Percentiles rank a stretch among this genome's conserved stretches.
These are phyloP conservation scores for Nothobranchius kuhntae DNA, from an alignment of 2,113 vertebrate species.

Conservation along the genomic window DNA sequence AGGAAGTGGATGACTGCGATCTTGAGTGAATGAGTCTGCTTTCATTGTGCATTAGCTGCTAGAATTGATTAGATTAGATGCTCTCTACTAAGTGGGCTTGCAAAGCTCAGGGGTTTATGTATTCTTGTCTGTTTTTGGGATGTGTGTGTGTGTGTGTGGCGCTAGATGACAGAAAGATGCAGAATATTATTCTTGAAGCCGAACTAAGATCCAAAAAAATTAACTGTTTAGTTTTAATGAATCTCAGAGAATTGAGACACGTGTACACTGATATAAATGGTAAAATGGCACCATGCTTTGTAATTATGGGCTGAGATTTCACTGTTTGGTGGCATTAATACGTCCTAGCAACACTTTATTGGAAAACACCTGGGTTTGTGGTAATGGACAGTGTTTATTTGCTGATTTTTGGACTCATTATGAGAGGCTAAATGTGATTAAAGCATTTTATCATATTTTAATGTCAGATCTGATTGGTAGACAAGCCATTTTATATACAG, in stretches of 20 bases:
- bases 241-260: not conserved
- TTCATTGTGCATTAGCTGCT: slow-evolving; percentile 72
- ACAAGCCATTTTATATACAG: too few species aligned
- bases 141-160: not conserved
- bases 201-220: slow-evolving; percentile 13
- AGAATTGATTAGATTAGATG: slow-evolving; percentile 65
- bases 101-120: slow-evolving; percentile 55
- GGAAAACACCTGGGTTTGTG: too few species aligned
- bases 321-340: too few species aligned
- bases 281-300: too few species aligned
- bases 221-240: slow-evolving; percentile 17
- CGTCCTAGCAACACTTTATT: too few species aligned
- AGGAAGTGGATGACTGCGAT: slow-evolving; percentile 53
- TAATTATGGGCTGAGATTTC: too few species aligned
- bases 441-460: too few species aligned
- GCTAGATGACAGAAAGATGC: slow-evolving; percentile 7
- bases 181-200: slow-evolving; percentile 17
- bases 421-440: too few species aligned
- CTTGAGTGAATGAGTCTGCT: slow-evolving; percentile 58
- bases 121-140: slow-evolving; percentile 28
- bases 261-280: too few species aligned
- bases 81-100: slow-evolving; percentile 66
- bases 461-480: too few species aligned
- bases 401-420: too few species aligned
- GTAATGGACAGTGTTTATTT: not conserved